These are phyloP conservation scores for Troilus luridus DNA, from an alignment of 2,888 invertebrate genomes.

Conservation along the genomic window DNA sequence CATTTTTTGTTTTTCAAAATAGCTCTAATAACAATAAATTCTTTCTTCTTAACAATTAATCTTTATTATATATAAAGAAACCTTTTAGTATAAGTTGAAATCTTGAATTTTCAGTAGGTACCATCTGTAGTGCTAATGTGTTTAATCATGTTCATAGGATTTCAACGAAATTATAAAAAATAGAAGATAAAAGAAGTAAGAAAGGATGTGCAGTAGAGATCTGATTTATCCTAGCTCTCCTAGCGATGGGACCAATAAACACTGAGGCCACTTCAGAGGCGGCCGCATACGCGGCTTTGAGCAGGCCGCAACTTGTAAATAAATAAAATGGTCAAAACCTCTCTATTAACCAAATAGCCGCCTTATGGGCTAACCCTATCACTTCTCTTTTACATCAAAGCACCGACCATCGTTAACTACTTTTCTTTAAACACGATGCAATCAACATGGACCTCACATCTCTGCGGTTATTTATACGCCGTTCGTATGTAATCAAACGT, in stretches of 20 bases:
- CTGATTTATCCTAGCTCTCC: slow-evolving; percentile 12
- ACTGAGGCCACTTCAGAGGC: slow-evolving; percentile 22
- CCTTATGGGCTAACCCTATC: slow-evolving; percentile 29
- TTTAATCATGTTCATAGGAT: background rate
- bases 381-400: slow-evolving; percentile 23
- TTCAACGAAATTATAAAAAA: background rate
- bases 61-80: too few relatives aligned
- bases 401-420: slow-evolving; percentile 2
- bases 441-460: background rate
- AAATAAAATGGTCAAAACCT: slow-evolving; percentile 40
- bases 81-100: too few relatives aligned
- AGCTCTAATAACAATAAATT: too few relatives aligned
- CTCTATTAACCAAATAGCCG: slow-evolving; percentile 46
- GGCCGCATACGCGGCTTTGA: slow-evolving; percentile 25
- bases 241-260: background rate
- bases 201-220: background rate
- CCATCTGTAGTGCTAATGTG: background rate
- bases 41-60: too few relatives aligned
- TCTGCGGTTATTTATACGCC: background rate
- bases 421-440: background rate
- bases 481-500: background rate
- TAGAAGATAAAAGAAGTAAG: background rate
- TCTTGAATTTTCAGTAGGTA: too few relatives aligned
- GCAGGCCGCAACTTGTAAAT: slow-evolving; percentile 25
- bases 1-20: too few relatives aligned